Base-by-base conservation (phyloP, 2,113 vertebrate genomes). In the Tetrao urogallus region DNA sequence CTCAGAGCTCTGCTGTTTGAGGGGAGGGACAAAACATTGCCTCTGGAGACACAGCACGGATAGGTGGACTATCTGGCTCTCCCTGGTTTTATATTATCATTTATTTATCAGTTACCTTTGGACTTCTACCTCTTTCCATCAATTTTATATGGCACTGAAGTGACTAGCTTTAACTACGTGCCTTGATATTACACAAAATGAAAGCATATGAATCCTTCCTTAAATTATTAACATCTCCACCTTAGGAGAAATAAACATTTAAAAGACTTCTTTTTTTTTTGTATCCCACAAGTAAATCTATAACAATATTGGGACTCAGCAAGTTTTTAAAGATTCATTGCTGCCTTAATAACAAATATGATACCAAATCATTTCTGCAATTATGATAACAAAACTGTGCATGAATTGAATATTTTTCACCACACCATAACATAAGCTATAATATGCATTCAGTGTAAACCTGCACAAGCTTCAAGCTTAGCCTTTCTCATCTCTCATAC, bases 351-450 rank as follows among this genome's bases (percentile, higher is more conserved):
- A 95, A 92, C 60, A 83, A 34, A 95, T 94, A 92, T 75, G 40
- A 87, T 83, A 63, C 60, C 19, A 32, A 96, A 64, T 48, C 47
- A 89, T 95, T 95, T 93, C 83, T 80, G 69, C 72, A 95, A 90
- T 96, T 94, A 94, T 13, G 52, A 54, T 90, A 81, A 81, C 75
- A 91, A 28, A 92, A 83, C 43, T 1, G 3, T 83, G 36, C 86
- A 83, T 83, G 88, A 91, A 65, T 34, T 71, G 88, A 95, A 94
- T 95, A 88, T 92, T 89, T 92, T 83, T 91, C 69, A 83, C 32
- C 3, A 4, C 13, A 17, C 38, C 57, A 1, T 22, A 24, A 19
- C 63, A 24, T 70, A 70, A 3, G 4, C 20, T 70, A 50, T 52
- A 71, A 40, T 45, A 21, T 1, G 3, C 40, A 88, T 81, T 47